Evolutionary conservation across 2,888 invertebrate genomes (phyloP).

Genomic region (Pachycephus smyrnensis): DNA sequence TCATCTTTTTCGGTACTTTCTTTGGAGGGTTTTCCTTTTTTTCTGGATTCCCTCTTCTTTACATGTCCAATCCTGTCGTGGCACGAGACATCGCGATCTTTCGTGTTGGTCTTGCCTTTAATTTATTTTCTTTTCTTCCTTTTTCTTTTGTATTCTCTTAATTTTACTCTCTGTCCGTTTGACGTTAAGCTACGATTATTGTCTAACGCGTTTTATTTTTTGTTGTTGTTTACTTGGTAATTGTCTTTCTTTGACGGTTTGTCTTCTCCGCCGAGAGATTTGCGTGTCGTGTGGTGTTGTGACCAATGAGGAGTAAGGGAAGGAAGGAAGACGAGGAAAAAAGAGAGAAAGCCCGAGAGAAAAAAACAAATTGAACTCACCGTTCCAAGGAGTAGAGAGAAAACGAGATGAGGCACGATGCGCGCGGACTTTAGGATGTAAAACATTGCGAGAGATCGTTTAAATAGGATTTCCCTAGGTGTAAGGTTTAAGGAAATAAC

Average conservation of each 20-base stretch:
- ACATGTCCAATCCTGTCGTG: conserved; percentile 9
- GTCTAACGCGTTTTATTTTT: neutral
- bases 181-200: neutral
- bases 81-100: conserved; percentile 15
- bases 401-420: neutral
- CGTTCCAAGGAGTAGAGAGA: neutral
- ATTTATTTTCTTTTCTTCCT: neutral
- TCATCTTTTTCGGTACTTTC: conserved; percentile 16
- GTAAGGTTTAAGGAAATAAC: conserved; percentile 34
- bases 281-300: conserved; percentile 23
- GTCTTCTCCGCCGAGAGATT: conserved; percentile 6
- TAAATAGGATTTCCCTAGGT: neutral
- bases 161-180: neutral
- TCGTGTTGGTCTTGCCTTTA: conserved; percentile 25
- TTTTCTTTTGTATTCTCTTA: conserved; percentile 20
- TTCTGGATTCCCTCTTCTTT: conserved; percentile 14
- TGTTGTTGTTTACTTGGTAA: neutral
- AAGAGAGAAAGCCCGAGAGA: conserved; percentile 27
- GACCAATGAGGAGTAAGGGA: conserved; percentile 17
- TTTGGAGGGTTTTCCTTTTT: conserved; percentile 25
- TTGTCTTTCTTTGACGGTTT: conserved; percentile 8
- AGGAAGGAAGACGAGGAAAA: conserved; percentile 13
- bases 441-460: neutral
- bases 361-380: conserved; percentile 5
- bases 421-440: neutral